phyloP scores from a whole-genome alignment of 2,797 vertebrate genomes.

The Nannoperca australis region DNA sequence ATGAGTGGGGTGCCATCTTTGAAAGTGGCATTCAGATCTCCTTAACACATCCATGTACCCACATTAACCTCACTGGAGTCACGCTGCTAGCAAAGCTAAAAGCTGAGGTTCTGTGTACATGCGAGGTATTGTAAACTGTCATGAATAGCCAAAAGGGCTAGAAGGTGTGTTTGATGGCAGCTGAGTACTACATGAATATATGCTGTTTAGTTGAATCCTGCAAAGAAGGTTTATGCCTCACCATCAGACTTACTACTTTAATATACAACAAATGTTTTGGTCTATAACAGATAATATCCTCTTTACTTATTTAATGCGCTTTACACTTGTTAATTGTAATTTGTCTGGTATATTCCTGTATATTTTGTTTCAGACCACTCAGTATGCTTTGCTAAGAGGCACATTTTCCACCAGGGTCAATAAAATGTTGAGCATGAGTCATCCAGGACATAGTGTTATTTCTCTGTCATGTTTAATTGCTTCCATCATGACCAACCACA shows the following conservation, averaged over 20 bases:
- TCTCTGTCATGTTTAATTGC: conserved; percentile 51
- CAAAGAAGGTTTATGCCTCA: neutral
- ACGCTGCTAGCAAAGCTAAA: neutral
- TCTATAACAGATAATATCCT: neutral
- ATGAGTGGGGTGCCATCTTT: neutral
- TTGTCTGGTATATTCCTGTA: neutral
- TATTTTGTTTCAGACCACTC: neutral
- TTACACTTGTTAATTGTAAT: neutral
- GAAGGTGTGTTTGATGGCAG: too few species aligned
- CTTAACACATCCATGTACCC: neutral
- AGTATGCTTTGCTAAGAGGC: neutral
- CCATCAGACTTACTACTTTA: neutral
- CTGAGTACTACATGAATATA: neutral
- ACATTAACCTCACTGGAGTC: neutral
- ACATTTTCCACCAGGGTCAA: conserved; percentile 29
- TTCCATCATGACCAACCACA: conserved; percentile 37
- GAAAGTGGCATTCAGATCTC: neutral
- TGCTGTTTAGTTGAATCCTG: neutral
- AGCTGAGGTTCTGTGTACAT: neutral
- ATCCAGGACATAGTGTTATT: conserved; percentile 35
- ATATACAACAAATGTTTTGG: neutral
- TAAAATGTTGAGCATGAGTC: conserved; percentile 34
- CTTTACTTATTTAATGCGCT: neutral
- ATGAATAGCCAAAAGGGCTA: neutral
- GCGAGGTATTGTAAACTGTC: neutral